Conservation (phyloP, 2,888 invertebrate genomes). For the Oxycera nigricornis region DNA sequence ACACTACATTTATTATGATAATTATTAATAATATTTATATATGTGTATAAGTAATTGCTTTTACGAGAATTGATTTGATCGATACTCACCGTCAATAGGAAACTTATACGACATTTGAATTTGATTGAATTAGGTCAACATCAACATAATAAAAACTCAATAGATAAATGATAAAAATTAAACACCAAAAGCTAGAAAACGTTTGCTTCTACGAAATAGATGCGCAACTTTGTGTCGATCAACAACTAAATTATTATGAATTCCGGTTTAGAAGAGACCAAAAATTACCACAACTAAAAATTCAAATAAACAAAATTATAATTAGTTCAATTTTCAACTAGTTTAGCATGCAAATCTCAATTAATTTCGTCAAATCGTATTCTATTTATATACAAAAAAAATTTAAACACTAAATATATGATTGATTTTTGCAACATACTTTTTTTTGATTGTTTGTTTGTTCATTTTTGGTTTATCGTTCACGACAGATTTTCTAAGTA, state of each 20-base stretch:
- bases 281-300: slow-evolving; percentile 15
- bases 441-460: background rate
- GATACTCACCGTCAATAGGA: slow-evolving; percentile 47
- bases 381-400: slow-evolving; percentile 24
- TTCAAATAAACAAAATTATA: slow-evolving; percentile 15
- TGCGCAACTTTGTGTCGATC: background rate
- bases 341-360: slow-evolving; percentile 2
- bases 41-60: too few relatives aligned
- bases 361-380: background rate
- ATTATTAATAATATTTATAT: too few relatives aligned
- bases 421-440: slow-evolving; percentile 26
- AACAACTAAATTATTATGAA: too few relatives aligned
- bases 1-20: slow-evolving; percentile 44
- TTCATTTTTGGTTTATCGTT: slow-evolving; percentile 2
- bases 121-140: too few relatives aligned
- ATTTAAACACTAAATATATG: slow-evolving; percentile 1
- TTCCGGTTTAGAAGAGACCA: background rate
- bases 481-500: too few relatives aligned
- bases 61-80: slow-evolving; percentile 43
- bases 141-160: slow-evolving; percentile 2
- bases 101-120: slow-evolving; percentile 35
- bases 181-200: slow-evolving; percentile 8
- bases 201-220: slow-evolving; percentile 18
- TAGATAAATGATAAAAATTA: background rate
- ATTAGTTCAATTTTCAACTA: background rate